phyloP scores from a whole-genome alignment of 2,888 invertebrate species.

The Heliconius ismenius region DNA sequence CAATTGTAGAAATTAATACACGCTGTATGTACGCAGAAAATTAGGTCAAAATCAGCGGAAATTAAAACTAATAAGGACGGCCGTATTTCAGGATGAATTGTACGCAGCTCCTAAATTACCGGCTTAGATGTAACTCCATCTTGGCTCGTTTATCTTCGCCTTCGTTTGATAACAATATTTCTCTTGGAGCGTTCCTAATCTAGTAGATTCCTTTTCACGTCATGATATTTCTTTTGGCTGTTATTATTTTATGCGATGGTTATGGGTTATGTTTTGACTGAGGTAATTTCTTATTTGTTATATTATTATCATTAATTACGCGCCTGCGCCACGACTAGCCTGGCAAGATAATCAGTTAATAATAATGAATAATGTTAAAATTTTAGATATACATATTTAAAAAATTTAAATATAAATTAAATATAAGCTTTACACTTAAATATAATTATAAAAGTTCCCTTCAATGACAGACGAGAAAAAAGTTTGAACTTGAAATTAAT shows the following conservation, averaged over 20 bases:
- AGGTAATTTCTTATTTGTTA: not conserved
- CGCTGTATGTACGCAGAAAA: slow-evolving; percentile 1
- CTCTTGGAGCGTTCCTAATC: slow-evolving; percentile 24
- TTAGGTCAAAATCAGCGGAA: slow-evolving; percentile 22
- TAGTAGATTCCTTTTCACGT: slow-evolving; percentile 23
- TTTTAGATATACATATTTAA: not conserved
- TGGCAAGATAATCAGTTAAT: no score
- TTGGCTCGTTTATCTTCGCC: slow-evolving; percentile 30
- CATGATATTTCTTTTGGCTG: not conserved
- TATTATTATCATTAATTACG: no score
- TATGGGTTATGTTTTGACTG: not conserved
- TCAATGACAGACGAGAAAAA: slow-evolving; percentile 14
- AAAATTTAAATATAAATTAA: not conserved
- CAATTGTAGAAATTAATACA: not conserved
- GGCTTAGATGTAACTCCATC: slow-evolving; percentile 32
- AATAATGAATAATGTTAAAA: not conserved
- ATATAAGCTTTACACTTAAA: not conserved
- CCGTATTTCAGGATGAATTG: slow-evolving; percentile 31
- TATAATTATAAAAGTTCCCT: not conserved
- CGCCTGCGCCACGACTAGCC: no score
- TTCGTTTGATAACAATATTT: slow-evolving; percentile 33
- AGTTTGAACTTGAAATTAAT: slow-evolving; percentile 3
- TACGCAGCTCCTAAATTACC: slow-evolving; percentile 33
- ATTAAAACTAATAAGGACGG: slow-evolving; percentile 23
- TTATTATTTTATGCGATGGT: not conserved